Evolutionary conservation across 2,113 vertebrate species (phyloP), one percentile per base, ranked within the genome.

Genomic region (Periophthalmus modestus): DNA sequence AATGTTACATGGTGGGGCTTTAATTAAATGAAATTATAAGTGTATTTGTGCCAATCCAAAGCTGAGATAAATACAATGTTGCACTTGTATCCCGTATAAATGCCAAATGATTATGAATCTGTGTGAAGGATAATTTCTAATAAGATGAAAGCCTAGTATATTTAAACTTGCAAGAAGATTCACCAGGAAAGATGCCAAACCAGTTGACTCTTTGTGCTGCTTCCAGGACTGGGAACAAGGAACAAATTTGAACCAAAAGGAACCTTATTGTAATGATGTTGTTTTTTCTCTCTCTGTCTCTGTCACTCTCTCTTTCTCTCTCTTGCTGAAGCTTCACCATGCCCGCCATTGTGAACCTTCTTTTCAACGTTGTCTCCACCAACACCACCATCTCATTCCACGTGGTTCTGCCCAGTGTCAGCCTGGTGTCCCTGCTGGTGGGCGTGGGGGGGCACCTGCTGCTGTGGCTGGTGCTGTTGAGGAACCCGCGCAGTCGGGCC

Each of bases 361-460:
- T 93, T 14, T 93, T 91, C 73, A 91, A 91, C 33, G 84, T 84
- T 0, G 90, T 93, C 18, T 91, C 85, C 77, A 91, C 90, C 80
- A 92, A 93, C 84, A 92, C 91, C 82, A 90, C 90, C 82, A 91
- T 92, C 83, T 84, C 91, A 73, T 93, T 92, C 80, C 66, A 65
- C 1, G 71, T 85, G 85, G 85, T 89, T 72, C 77, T 93, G 79
- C 89, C 84, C 2, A 67, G 89, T 86, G 86, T 93, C 75, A 92
- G 91, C 78, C 48, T 91, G n/a, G 62, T 93, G 11, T 91, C 92
- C 4, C 84, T 93, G 5, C 66, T 92, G 75, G 62, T 85, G 5
- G 90, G 88, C 18, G 77, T 92, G 0, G 87, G 87, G 7, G 91
- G 89, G 73, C 92, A 92, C 84, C 72, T 92, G n/a, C 85, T 92